Conservation (phyloP, 2,888 invertebrate species). For the Acanthosepion pharaonis region DNA sequence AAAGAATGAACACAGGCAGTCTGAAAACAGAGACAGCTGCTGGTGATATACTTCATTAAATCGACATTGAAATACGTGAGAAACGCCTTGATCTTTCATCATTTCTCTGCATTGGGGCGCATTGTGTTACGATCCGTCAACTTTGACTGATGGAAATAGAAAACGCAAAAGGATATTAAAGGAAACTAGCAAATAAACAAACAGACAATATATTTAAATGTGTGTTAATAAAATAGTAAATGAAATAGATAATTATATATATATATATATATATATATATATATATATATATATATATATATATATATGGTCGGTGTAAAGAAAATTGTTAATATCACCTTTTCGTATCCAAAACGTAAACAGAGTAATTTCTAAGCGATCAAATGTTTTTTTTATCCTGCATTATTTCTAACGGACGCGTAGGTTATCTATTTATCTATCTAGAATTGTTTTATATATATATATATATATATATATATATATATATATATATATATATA, state of each 20-base stretch:
- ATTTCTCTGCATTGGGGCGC: not conserved
- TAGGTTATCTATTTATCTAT: too few relatives aligned
- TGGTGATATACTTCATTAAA: not conserved
- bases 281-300: not conserved
- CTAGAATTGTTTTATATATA: too few relatives aligned
- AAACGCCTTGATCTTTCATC: not conserved
- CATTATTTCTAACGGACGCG: too few relatives aligned
- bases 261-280: not conserved
- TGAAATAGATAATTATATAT: not conserved
- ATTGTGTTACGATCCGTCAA: not conserved
- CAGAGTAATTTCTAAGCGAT: too few relatives aligned
- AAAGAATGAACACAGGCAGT: not conserved
- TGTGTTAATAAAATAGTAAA: not conserved
- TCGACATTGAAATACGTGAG: not conserved
- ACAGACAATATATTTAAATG: not conserved
- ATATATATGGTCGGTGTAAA: not conserved
- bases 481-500: too few relatives aligned
- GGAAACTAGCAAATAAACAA: not conserved
- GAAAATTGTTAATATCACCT: too few relatives aligned
- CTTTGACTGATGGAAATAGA: not conserved
- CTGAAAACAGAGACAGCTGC: not conserved
- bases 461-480: too few relatives aligned
- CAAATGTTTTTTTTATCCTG: too few relatives aligned
- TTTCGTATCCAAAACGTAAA: not conserved
- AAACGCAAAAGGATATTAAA: not conserved